These are phyloP conservation scores for Pterostichus niger DNA, from an alignment of 2,888 invertebrate species.

Conservation along the genomic window DNA sequence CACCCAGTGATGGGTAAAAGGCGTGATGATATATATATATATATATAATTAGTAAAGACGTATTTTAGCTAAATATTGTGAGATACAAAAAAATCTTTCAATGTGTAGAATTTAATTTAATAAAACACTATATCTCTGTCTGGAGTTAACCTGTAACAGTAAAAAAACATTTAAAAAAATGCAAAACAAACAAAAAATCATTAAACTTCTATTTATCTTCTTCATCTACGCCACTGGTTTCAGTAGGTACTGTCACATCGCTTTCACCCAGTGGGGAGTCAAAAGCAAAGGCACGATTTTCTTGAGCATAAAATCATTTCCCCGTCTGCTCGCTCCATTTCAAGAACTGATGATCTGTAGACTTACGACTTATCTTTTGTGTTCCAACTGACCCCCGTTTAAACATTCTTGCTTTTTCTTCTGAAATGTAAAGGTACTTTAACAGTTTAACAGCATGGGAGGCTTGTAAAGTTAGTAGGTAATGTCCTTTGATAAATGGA, in stretches of 20 bases:
- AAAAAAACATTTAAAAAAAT: too few relatives aligned
- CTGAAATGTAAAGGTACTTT: slow-evolving; percentile 35
- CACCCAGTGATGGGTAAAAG: too few relatives aligned
- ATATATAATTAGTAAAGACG: too few relatives aligned
- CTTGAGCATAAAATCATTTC: slow-evolving; percentile 4
- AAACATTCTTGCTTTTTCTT: slow-evolving; percentile 24
- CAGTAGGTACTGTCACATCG: neutral
- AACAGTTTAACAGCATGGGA: slow-evolving; percentile 22
- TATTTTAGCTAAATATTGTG: too few relatives aligned
- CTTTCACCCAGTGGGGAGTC: neutral
- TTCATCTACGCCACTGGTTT: neutral
- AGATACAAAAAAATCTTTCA: too few relatives aligned
- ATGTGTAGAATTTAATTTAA: too few relatives aligned
- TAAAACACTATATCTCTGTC: too few relatives aligned
- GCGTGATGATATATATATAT: too few relatives aligned
- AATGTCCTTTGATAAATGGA: slow-evolving; percentile 30
- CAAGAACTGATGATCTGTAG: slow-evolving; percentile 26
- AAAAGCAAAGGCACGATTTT: neutral
- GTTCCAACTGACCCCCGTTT: neutral
- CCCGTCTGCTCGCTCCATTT: neutral
- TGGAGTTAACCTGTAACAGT: too few relatives aligned
- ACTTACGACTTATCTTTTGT: slow-evolving; percentile 34
- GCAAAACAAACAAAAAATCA: too few relatives aligned
- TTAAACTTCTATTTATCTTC: too few relatives aligned
- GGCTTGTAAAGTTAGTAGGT: slow-evolving; percentile 1